Percentiles rank a stretch among this genome's conserved stretches.
These are phyloP conservation scores for Dromiciops gliroides DNA, from an alignment of 2,113 vertebrate species.

Conservation along the genomic window DNA sequence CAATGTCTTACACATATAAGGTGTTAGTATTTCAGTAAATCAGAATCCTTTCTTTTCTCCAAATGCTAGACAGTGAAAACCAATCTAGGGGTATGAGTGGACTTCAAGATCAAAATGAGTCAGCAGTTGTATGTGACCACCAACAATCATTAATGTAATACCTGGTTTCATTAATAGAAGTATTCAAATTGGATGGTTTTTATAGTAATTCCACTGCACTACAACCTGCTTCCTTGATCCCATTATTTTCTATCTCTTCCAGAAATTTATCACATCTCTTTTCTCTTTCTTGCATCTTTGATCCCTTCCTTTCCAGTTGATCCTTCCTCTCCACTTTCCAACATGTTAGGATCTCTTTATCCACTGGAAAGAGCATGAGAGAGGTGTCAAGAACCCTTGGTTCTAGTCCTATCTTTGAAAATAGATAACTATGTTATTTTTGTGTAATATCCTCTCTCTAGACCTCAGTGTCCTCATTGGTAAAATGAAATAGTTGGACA, in stretches of 20 bases:
- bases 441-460: not conserved
- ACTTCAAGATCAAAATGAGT: not conserved
- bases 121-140: not conserved
- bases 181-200: not conserved
- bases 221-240: not conserved
- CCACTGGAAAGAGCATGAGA: not conserved
- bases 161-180: not conserved
- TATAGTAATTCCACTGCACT: not conserved
- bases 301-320: not conserved
- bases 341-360: not conserved
- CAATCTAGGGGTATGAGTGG: not conserved
- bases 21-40: not conserved
- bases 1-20: not conserved
- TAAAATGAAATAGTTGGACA: not conserved
- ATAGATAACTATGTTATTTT: not conserved
- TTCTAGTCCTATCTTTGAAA: not conserved
- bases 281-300: not conserved
- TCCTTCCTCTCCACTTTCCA: not conserved
- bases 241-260: not conserved
- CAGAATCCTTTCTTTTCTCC: not conserved
- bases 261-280: not conserved
- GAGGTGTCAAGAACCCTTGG: not conserved
- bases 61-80: not conserved
- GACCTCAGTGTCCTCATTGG: constrained; percentile 12
- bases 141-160: not conserved